Evolutionary conservation across 2,797 vertebrate species (phyloP).

Genomic region (Clarias fuscus): DNA sequence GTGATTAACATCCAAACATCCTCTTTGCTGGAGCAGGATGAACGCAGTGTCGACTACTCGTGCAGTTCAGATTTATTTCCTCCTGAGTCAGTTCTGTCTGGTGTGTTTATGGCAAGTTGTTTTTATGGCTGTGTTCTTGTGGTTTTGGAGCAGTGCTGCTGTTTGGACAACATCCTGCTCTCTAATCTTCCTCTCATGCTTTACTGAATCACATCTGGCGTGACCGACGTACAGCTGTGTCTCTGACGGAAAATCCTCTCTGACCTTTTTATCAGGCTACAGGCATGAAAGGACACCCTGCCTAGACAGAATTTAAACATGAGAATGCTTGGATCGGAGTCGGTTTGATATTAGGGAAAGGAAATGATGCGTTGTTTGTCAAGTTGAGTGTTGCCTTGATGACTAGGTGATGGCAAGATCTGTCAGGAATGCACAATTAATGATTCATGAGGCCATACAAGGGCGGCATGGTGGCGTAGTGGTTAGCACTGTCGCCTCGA

Average conservation of each 20-base stretch:
- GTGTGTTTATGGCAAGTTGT: background rate
- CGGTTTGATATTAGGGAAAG: conserved; percentile 41
- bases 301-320: background rate
- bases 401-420: background rate
- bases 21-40: background rate
- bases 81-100: background rate
- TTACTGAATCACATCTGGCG: conserved; percentile 55
- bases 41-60: background rate
- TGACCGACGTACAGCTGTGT: conserved; percentile 12
- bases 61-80: background rate
- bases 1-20: background rate
- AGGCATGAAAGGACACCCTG: background rate
- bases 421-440: background rate
- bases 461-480: no score
- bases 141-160: conserved; percentile 35
- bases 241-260: conserved; percentile 51
- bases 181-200: conserved; percentile 43
- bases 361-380: conserved; percentile 1
- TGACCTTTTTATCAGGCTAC: conserved; percentile 43
- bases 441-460: background rate
- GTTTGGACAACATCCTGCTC: conserved; percentile 52
- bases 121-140: conserved; percentile 45
- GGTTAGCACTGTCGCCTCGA: no score
- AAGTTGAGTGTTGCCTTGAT: background rate
- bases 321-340: background rate